Conservation (phyloP, 2,888 invertebrate species). For the Arge pagana region DNA sequence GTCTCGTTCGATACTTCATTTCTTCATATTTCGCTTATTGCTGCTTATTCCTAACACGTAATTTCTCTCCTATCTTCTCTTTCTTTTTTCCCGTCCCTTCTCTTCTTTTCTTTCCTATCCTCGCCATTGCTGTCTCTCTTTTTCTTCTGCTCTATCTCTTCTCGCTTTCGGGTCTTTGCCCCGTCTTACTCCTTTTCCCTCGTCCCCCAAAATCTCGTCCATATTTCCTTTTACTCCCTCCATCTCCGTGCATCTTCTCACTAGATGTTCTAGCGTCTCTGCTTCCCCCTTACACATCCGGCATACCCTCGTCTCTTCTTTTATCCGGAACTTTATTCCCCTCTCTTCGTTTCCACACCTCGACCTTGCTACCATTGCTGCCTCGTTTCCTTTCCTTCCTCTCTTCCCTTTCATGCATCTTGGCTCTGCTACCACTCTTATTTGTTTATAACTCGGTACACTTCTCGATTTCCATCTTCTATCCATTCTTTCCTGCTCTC, state of each 20-base stretch:
- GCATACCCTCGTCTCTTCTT: not conserved
- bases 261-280: slow-evolving; percentile 14
- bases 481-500: slow-evolving; percentile 9
- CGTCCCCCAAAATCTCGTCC: not conserved
- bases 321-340: slow-evolving; percentile 6
- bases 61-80: not conserved
- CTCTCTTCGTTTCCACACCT: slow-evolving; percentile 21
- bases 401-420: slow-evolving; percentile 4
- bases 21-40: no score
- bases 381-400: not conserved
- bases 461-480: no score
- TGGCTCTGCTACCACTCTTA: slow-evolving; percentile 2
- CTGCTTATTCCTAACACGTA: no score
- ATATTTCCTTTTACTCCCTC: not conserved
- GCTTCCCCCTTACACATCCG: not conserved
- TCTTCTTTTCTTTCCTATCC: not conserved
- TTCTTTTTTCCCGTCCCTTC: not conserved
- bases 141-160: not conserved
- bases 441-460: slow-evolving; percentile 5
- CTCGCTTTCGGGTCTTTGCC: not conserved
- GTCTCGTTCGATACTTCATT: no score
- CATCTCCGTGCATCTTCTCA: not conserved
- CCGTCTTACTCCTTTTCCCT: slow-evolving; percentile 2
- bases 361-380: slow-evolving; percentile 5
- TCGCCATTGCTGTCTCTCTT: slow-evolving; percentile 1